phyloP scores from a whole-genome alignment of 2,797 vertebrate genomes.

The Cyclopterus lumpus region DNA sequence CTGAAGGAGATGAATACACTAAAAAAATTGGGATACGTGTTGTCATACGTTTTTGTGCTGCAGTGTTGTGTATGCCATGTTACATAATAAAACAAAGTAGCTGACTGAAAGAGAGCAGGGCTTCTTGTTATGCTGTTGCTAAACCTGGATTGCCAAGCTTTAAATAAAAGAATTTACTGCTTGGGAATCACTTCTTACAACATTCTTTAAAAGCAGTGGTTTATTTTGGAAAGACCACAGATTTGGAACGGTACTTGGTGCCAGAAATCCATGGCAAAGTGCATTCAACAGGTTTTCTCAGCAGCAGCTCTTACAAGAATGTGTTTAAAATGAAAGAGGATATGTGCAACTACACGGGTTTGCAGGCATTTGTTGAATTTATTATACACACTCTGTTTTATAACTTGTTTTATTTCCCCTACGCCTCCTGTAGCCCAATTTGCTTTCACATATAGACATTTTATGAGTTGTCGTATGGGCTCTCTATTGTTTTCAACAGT shows the following conservation, averaged over 20 bases:
- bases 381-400: constrained; percentile 4
- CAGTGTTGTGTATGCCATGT: background rate
- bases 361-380: background rate
- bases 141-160: background rate
- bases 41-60: background rate
- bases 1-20: background rate
- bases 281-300: constrained; percentile 16
- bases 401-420: constrained; percentile 17
- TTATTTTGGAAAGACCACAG: constrained; percentile 33
- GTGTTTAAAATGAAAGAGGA: constrained; percentile 18
- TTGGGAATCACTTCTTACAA: constrained; percentile 17
- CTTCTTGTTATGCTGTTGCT: background rate
- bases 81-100: background rate
- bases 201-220: constrained; percentile 18
- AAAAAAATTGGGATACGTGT: constrained; percentile 2
- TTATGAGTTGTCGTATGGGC: constrained; percentile 3
- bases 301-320: constrained; percentile 14
- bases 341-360: background rate
- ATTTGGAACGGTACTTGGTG: background rate
- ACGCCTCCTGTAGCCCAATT: background rate
- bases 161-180: constrained; percentile 1
- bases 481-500: constrained; percentile 21
- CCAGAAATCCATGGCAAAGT: constrained; percentile 17
- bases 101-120: background rate
- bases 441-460: background rate